Conservation (phyloP, 2,113 vertebrate species). For the Alligator mississippiensis region DNA sequence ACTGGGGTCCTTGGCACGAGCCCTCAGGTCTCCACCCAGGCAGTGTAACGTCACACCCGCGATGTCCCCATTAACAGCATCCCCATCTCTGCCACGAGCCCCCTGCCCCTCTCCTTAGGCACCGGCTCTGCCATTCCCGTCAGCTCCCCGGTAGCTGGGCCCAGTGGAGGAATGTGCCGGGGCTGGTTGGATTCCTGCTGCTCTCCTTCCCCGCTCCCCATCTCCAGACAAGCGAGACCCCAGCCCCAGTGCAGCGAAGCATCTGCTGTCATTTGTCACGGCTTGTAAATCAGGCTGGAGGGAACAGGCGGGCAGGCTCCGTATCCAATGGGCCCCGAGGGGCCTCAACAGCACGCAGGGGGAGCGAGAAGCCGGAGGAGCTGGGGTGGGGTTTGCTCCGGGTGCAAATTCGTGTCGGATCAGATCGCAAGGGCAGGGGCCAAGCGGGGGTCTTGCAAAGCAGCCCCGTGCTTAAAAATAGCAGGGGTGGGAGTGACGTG, state of each 20-base stretch:
- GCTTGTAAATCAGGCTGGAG: background rate
- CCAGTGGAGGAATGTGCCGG: background rate
- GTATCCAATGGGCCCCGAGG: background rate
- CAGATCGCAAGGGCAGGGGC: background rate
- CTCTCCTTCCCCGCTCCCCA: background rate
- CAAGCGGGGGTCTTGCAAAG: background rate
- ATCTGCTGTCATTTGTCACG: background rate
- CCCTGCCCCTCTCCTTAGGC: rapidly evolving
- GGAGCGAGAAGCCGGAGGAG: rapidly evolving
- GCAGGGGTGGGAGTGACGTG: background rate
- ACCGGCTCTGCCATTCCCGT: too few species aligned
- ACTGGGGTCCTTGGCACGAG: background rate
- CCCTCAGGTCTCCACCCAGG: background rate
- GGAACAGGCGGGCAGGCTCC: background rate
- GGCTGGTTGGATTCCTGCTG: background rate
- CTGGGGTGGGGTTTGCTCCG: background rate
- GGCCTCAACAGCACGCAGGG: background rate
- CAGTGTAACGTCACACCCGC: rapidly evolving
- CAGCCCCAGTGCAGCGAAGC: rapidly evolving
- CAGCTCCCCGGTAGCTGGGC: too few species aligned
- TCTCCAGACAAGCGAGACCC: rapidly evolving
- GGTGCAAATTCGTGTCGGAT: background rate
- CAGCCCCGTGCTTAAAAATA: background rate
- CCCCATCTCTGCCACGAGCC: background rate
- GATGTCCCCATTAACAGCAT: rapidly evolving